These are phyloP conservation scores for Panurus biarmicus DNA, from an alignment of 2,113 vertebrate genomes.

Conservation along the genomic window DNA sequence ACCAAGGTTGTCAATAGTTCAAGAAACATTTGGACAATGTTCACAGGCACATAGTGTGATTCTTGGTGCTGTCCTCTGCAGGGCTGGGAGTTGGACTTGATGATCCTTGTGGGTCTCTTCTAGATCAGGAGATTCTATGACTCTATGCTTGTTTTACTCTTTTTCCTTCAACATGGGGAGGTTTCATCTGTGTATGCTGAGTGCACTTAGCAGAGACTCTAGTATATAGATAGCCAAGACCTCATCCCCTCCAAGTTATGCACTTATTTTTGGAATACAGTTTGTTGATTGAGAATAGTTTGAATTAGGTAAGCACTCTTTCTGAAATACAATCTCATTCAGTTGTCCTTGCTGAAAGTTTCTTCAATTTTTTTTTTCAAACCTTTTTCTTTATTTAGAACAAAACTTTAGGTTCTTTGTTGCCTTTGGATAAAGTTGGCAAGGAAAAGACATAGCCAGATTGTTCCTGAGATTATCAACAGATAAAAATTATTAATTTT, in stretches of 20 bases:
- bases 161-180: neutral
- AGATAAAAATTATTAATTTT: neutral
- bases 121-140: neutral
- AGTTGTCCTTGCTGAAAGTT: neutral
- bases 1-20: neutral
- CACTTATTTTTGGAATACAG: neutral
- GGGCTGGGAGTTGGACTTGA: neutral
- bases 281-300: neutral
- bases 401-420: neutral
- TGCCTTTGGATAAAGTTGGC: neutral
- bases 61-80: neutral
- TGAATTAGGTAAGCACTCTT: neutral
- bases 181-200: neutral
- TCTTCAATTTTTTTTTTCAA: neutral
- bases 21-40: neutral
- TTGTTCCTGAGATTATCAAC: neutral
- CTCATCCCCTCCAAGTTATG: neutral
- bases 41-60: neutral
- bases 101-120: neutral
- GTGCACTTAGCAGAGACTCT: neutral
- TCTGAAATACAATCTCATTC: neutral
- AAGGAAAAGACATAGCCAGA: neutral
- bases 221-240: neutral
- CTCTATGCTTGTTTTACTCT: neutral
- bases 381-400: neutral